Base-by-base conservation (phyloP, 2,888 invertebrate genomes). In the Andrena flavipes region DNA sequence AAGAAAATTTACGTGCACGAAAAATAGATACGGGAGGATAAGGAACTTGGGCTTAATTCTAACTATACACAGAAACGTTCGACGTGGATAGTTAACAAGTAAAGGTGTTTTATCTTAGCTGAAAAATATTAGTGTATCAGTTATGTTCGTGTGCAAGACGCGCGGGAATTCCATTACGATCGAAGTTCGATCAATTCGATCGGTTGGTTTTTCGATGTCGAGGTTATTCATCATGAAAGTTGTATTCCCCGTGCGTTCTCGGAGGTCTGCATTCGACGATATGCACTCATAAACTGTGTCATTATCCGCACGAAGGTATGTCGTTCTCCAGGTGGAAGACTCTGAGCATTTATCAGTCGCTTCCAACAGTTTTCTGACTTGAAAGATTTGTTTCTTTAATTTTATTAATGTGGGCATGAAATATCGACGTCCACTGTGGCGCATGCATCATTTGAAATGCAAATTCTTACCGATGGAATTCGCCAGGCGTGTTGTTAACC, bases 21-120 rank as follows among this genome's bases (percentile, higher is more conserved):
- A 60, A 73, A 79, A 73, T 78, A 68, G 78, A 80, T 72, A n/a
- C 35, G 33, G 35, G 7, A 2, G 29, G 72, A 85, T 85, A 85
- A 85, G 62, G 30, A 67, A 85, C 69, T 64, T 62, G 42, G 68
- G 70, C 60, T 35, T 69, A 70, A 82, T 59, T 10, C 23, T 20
- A 26, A 49, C 29, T n/a, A 7, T 3, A 6, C 16, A 0, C 23
- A 49, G 10, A 29, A 20, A 78, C 62, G 2, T 62, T 51, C 35
- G 26, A 48, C 42, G 16, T 20, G 0, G 26, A 51, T 54, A n/a
- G 23, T 35, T 3, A 23, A 20, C 29, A 2, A 72, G 16, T 20
- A 13, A 10, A 29, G 8, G n/a, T n/a, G n/a, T 6, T 13, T 51
- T 29, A 68, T 30, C 16, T 59, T 2, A 16, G 59, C 33, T n/a